These are phyloP conservation scores for Macrotis lagotis DNA, from an alignment of 2,113 vertebrate species.

Conservation along the genomic window DNA sequence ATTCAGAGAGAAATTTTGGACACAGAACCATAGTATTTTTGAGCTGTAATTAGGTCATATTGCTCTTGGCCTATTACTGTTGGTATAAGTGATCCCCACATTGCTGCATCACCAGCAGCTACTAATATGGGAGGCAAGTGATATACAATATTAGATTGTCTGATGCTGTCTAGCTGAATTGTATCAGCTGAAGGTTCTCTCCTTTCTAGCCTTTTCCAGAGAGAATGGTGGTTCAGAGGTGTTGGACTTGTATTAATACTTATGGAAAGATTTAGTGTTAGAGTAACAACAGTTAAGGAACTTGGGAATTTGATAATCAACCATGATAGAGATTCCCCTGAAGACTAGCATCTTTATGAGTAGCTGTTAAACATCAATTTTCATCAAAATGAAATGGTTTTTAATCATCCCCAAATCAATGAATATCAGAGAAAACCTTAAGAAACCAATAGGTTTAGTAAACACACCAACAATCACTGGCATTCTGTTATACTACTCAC, in stretches of 20 bases:
- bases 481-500: slow-evolving; percentile 86
- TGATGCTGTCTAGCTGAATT: not conserved
- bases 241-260: slow-evolving; percentile 9
- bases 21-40: not conserved
- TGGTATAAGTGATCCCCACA: not conserved
- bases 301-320: not conserved
- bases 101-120: not conserved
- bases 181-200: not conserved
- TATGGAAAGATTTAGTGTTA: slow-evolving; percentile 39
- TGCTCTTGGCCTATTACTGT: not conserved
- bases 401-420: not conserved
- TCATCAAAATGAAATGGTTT: not conserved
- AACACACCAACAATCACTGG: not conserved
- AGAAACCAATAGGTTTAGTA: not conserved
- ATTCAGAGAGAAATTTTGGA: slow-evolving; percentile 60
- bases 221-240: slow-evolving; percentile 58
- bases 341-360: slow-evolving; percentile 31
- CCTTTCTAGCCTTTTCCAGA: not conserved
- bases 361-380: not conserved
- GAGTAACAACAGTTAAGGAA: slow-evolving; percentile 55
- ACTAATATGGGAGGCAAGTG: not conserved
- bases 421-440: not conserved
- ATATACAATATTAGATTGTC: not conserved
- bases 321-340: not conserved
- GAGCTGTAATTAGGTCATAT: not conserved